Percentiles rank a stretch among this genome's conserved stretches.
Conservation (phyloP, 2,888 invertebrate genomes). For the Craniophora ligustri region DNA sequence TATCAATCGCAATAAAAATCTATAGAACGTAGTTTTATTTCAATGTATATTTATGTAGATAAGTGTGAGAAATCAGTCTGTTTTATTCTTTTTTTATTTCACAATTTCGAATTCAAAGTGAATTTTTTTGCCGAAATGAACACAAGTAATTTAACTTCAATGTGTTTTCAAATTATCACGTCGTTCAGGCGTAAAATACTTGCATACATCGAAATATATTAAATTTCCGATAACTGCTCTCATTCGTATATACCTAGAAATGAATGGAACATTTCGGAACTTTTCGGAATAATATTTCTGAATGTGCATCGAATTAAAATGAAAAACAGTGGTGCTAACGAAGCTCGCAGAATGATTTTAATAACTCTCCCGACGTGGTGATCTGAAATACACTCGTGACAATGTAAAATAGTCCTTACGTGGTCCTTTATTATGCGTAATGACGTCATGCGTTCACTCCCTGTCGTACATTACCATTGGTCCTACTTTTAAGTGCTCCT, state of each 20-base stretch:
- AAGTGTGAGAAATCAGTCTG: too few species aligned
- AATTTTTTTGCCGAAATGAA: constrained; percentile 14
- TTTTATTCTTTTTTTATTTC: constrained; percentile 8
- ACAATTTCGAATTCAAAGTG: constrained; percentile 13
- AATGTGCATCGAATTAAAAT: constrained; percentile 42
- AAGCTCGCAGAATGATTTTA: constrained; percentile 38
- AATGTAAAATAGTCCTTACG: background rate
- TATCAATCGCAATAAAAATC: too few species aligned
- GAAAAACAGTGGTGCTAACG: constrained; percentile 42
- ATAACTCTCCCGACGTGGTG: constrained; percentile 20
- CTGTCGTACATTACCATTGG: too few species aligned
- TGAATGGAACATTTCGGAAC: constrained; percentile 5
- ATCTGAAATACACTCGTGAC: constrained; percentile 6
- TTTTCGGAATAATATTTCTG: constrained; percentile 12
- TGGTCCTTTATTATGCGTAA: background rate
- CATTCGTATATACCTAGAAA: constrained; percentile 6
- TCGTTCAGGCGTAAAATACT: constrained; percentile 10
- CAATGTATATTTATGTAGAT: too few species aligned
- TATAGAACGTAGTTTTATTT: too few species aligned
- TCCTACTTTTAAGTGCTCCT: too few species aligned
- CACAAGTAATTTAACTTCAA: background rate
- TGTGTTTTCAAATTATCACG: constrained; percentile 23
- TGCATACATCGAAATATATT: constrained; percentile 27
- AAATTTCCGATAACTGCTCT: constrained; percentile 20
- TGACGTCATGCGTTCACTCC: too few species aligned